Conservation (phyloP, 2,797 vertebrate species). For the Cryptoprocta ferox region DNA sequence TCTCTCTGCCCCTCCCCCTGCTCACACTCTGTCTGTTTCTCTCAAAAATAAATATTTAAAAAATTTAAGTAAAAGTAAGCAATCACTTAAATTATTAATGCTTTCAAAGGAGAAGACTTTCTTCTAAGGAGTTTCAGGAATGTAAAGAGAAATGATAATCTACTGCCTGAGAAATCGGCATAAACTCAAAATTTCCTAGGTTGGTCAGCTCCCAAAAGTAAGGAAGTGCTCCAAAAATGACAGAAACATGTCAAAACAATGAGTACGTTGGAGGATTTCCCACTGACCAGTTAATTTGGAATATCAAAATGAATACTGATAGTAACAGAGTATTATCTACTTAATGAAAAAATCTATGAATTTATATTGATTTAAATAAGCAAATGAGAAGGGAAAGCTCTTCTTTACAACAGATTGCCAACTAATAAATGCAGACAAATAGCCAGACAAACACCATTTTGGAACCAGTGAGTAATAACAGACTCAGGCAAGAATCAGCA, state of each 20-base stretch:
- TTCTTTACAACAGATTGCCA: neutral
- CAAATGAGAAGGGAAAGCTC: neutral
- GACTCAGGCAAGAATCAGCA: slow-evolving; percentile 35
- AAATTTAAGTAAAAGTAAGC: neutral
- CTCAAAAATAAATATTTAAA: too few species aligned
- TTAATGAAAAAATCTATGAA: slow-evolving; percentile 29
- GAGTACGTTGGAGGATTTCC: neutral
- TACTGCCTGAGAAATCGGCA: neutral
- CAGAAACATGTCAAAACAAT: neutral
- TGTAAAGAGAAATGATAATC: neutral
- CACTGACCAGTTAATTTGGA: neutral
- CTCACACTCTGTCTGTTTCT: too few species aligned
- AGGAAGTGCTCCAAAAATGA: neutral
- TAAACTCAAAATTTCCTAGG: neutral
- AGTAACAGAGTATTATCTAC: neutral
- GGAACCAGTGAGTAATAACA: neutral
- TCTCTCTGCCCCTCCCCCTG: too few species aligned
- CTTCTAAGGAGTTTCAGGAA: neutral
- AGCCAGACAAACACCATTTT: neutral
- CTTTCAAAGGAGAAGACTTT: neutral
- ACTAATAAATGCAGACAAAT: neutral
- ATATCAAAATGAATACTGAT: neutral
- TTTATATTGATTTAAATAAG: slow-evolving; percentile 6
- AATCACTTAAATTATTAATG: neutral
- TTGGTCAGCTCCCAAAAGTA: neutral